These are phyloP conservation scores for Xenopus laevis DNA, from an alignment of 2,113 vertebrate species.

Conservation along the genomic window DNA sequence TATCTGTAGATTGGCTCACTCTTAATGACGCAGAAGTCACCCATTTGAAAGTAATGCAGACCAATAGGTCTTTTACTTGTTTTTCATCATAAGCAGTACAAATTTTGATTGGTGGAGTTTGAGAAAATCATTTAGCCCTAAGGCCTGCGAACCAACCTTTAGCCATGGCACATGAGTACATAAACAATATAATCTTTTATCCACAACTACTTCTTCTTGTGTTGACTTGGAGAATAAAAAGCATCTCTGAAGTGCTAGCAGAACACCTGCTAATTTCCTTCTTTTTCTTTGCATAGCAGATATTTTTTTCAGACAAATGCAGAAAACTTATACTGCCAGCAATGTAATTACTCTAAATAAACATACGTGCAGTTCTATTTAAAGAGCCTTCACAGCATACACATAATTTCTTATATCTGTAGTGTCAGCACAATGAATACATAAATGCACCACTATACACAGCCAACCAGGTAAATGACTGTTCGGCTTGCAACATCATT, in stretches of 20 bases:
- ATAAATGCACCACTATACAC: slow-evolving; percentile 3
- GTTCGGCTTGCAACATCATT: not conserved
- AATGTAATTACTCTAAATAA: slow-evolving; percentile 38
- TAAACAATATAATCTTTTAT: slow-evolving; percentile 20
- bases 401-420: slow-evolving; percentile 30
- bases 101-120: too few species aligned
- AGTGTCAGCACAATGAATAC: slow-evolving; percentile 38
- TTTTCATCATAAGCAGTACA: too few species aligned
- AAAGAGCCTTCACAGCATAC: slow-evolving; percentile 19
- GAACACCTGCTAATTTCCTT: slow-evolving; percentile 15
- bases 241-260: not conserved
- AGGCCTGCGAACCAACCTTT: too few species aligned
- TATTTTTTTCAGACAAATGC: slow-evolving; percentile 14
- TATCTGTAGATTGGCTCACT: too few species aligned
- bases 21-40: too few species aligned
- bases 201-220: slow-evolving; percentile 27
- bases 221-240: slow-evolving; percentile 9
- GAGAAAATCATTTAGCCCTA: too few species aligned
- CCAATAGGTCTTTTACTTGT: too few species aligned
- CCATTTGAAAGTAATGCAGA: too few species aligned
- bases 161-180: slow-evolving; percentile 6
- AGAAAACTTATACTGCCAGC: slow-evolving; percentile 21
- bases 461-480: slow-evolving; percentile 24
- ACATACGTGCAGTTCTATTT: slow-evolving; percentile 32
- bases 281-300: not conserved